phyloP scores from a whole-genome alignment of 2,113 vertebrate genomes.

The Epinephelus lanceolatus region DNA sequence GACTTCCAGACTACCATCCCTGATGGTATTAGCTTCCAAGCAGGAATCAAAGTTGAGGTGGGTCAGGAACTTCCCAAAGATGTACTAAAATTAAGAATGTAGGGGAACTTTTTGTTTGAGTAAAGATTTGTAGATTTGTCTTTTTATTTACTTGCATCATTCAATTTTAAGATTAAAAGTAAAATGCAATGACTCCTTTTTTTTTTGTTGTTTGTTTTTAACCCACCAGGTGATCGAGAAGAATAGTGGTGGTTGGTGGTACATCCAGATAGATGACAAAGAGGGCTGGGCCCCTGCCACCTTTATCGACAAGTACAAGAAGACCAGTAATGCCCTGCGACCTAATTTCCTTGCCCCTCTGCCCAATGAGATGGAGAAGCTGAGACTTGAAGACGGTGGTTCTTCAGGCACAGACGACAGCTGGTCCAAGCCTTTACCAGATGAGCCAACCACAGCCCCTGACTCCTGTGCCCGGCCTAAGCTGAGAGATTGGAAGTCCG shows the following conservation, averaged over 20 bases:
- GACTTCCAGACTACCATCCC: slow-evolving; percentile 99
- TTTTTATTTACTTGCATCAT: neutral
- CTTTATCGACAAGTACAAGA: slow-evolving; percentile 99
- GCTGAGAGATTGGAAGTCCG: slow-evolving; percentile 91
- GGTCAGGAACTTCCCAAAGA: slow-evolving; percentile 37
- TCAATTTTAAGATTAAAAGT: neutral
- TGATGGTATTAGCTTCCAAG: slow-evolving; percentile 98
- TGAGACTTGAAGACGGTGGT: slow-evolving; percentile 83
- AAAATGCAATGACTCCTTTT: neutral
- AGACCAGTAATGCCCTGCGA: slow-evolving; percentile 92
- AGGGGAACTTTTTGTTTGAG: neutral
- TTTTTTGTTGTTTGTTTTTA: neutral
- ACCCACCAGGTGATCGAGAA: slow-evolving; percentile 94
- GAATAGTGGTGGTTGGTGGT: slow-evolving; percentile 98
- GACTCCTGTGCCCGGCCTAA: slow-evolving; percentile 86
- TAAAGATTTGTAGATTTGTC: neutral
- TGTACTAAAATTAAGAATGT: neutral
- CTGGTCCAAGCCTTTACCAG: slow-evolving; percentile 92
- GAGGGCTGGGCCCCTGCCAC: slow-evolving; percentile 98
- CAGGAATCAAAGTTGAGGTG: slow-evolving; percentile 97
- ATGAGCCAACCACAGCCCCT: slow-evolving; percentile 85
- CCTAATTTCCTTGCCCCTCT: slow-evolving; percentile 95
- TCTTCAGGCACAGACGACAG: slow-evolving; percentile 74
- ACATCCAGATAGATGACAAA: slow-evolving; percentile 98
- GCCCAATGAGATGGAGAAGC: slow-evolving; percentile 91